These are phyloP conservation scores for Drosophila tristis DNA, from an alignment of 1,140 invertebrate genomes.

Conservation along the genomic window DNA sequence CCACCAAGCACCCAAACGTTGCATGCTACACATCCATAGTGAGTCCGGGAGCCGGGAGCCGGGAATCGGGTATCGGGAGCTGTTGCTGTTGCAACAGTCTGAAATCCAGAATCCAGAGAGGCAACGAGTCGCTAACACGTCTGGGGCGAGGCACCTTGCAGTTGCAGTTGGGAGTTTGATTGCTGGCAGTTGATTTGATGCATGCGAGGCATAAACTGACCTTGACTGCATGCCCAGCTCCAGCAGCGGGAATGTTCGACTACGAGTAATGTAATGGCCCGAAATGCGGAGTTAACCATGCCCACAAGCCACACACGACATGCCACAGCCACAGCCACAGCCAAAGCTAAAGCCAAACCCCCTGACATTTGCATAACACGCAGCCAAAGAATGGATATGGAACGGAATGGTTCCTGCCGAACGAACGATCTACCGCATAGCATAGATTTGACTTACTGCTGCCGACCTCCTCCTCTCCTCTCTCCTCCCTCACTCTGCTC, in stretches of 20 bases:
- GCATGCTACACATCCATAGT: constrained; percentile 41
- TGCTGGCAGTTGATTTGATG: constrained; percentile 72
- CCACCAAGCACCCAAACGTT: constrained; percentile 32
- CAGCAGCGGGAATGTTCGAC: background rate
- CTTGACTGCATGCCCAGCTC: constrained; percentile 56
- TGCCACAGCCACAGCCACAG: constrained; percentile 34
- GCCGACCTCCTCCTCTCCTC: too few species aligned
- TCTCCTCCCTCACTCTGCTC: too few species aligned
- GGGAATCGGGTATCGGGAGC: constrained; percentile 4
- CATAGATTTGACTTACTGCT: constrained; percentile 25
- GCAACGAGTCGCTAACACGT: constrained; percentile 70
- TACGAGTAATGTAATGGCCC: constrained; percentile 46
- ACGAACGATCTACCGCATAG: constrained; percentile 22
- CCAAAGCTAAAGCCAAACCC: too few species aligned
- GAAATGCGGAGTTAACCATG: constrained; percentile 58
- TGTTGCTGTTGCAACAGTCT: background rate
- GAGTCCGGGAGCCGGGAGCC: background rate
- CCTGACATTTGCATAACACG: constrained; percentile 80
- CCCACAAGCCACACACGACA: constrained; percentile 77
- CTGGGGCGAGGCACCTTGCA: constrained; percentile 78
- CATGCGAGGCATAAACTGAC: constrained; percentile 72
- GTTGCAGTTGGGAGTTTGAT: constrained; percentile 43
- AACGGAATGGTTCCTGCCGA: constrained; percentile 3
- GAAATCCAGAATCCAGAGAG: too few species aligned
- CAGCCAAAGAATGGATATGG: constrained; percentile 33